A percentile compares a stretch with the other conserved stretches of the same genome.
Conservation (phyloP, 2,797 vertebrate genomes). For the Amblyraja radiata region DNA sequence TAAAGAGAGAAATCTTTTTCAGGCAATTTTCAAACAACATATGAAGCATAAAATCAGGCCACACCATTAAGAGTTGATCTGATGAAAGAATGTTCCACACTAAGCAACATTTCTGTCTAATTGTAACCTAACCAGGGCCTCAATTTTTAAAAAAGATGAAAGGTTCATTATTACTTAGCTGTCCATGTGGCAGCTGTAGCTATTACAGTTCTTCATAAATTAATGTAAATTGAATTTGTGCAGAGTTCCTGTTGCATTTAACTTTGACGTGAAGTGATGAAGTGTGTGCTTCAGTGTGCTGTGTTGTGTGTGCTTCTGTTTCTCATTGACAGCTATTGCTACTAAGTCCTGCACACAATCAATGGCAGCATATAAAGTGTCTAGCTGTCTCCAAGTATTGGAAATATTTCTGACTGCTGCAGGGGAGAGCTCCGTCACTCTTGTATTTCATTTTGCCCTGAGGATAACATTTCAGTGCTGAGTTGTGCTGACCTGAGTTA, state of each 20-base stretch:
- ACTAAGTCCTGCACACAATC: not conserved
- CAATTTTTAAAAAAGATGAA: not conserved
- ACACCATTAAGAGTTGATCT: not conserved
- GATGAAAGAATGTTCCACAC: not conserved
- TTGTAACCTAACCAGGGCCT: not conserved
- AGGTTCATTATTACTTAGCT: not conserved
- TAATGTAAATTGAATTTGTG: conserved; percentile 7
- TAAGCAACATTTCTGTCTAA: not conserved
- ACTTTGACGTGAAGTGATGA: conserved; percentile 15
- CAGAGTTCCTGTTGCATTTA: not conserved
- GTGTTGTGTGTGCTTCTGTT: not conserved
- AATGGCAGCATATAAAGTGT: not conserved
- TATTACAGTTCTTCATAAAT: conserved; percentile 13
- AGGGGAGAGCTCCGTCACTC: not conserved
- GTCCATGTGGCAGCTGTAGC: not conserved
- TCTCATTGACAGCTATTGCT: conserved; percentile 19
- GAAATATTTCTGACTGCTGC: not conserved
- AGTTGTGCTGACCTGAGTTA: not conserved
- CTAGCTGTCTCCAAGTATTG: not conserved
- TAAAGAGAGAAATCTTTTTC: not conserved
- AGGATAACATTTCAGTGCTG: not conserved
- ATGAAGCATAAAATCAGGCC: not conserved
- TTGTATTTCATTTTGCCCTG: not conserved
- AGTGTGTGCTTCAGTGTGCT: not conserved
- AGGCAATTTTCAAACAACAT: not conserved